Conservation (phyloP, 2,888 invertebrate genomes). For the Xylophagus ater region DNA sequence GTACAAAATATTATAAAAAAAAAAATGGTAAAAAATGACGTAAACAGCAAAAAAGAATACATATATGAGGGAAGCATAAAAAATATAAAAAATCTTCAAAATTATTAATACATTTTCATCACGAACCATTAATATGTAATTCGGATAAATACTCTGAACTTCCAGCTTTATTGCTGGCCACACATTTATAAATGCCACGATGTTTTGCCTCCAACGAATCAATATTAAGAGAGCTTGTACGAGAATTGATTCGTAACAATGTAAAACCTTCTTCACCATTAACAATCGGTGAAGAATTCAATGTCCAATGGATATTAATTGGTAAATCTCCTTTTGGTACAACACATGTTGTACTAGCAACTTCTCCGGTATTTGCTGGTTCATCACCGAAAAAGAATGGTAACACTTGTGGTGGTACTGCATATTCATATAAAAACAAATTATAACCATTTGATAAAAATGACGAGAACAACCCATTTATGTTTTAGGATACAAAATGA, state of each 20-base stretch:
- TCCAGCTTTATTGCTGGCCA: constrained; percentile 61
- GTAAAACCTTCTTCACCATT: constrained; percentile 38
- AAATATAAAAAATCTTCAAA: not conserved
- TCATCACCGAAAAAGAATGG: constrained; percentile 37
- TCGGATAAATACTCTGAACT: constrained; percentile 52
- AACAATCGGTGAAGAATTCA: constrained; percentile 42
- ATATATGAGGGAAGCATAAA: not conserved
- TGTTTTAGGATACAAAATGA: not conserved
- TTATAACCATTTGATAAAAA: constrained; percentile 13
- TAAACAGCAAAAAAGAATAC: not conserved
- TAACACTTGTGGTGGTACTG: constrained; percentile 40
- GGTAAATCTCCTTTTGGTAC: constrained; percentile 68
- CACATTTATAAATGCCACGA: constrained; percentile 65
- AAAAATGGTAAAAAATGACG: constrained; percentile 4
- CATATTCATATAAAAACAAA: constrained; percentile 27
- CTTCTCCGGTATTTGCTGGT: constrained; percentile 55
- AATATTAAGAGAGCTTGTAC: constrained; percentile 42
- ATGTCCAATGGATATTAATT: constrained; percentile 57
- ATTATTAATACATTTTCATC: constrained; percentile 26
- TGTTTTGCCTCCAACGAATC: constrained; percentile 54
- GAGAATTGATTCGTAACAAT: constrained; percentile 33
- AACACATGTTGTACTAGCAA: constrained; percentile 55
- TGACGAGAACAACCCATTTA: constrained; percentile 16
- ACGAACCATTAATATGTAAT: constrained; percentile 49
- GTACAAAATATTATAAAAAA: constrained; percentile 23